A percentile compares a stretch with the other conserved stretches of the same genome.
Evolutionary conservation across 2,113 vertebrate genomes (phyloP).

Genomic region (Lampris incognitus): DNA sequence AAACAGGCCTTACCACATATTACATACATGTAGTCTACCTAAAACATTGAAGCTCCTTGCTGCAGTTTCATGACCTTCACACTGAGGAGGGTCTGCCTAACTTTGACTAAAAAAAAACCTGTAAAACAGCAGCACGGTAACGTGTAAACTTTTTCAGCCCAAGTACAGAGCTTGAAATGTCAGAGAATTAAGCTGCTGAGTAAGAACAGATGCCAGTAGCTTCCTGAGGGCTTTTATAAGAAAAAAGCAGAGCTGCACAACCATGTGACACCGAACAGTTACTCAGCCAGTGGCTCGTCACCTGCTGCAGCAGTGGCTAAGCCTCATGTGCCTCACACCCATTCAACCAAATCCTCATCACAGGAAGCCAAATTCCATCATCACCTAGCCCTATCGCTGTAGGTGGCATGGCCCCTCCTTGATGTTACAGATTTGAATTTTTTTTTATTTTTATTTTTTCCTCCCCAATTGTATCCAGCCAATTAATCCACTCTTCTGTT

Average conservation of each 20-base stretch:
- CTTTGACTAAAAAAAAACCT: too few relatives aligned
- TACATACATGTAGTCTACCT: background rate
- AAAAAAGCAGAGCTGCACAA: too few relatives aligned
- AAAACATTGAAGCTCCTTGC: background rate
- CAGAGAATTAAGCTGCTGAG: background rate
- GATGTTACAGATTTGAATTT: background rate
- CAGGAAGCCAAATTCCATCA: slow-evolving; percentile 25
- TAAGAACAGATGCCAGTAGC: too few relatives aligned
- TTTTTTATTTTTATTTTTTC: background rate
- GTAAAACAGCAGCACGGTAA: too few relatives aligned
- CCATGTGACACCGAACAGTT: too few relatives aligned
- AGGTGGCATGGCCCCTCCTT: background rate
- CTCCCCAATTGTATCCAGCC: too few relatives aligned
- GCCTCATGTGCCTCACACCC: background rate
- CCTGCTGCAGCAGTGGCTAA: background rate
- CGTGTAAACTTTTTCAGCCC: too few relatives aligned
- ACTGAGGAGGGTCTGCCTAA: too few relatives aligned
- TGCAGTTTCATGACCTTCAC: too few relatives aligned
- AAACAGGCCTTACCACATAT: background rate
- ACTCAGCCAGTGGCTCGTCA: background rate
- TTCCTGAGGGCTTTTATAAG: too few relatives aligned
- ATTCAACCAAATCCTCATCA: slow-evolving; percentile 1
- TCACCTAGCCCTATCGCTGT: slow-evolving; percentile 4
- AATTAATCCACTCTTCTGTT: too few relatives aligned
- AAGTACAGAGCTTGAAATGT: too few relatives aligned